phyloP scores from a whole-genome alignment of 2,888 invertebrate species.

The Ectemnius continuus region DNA sequence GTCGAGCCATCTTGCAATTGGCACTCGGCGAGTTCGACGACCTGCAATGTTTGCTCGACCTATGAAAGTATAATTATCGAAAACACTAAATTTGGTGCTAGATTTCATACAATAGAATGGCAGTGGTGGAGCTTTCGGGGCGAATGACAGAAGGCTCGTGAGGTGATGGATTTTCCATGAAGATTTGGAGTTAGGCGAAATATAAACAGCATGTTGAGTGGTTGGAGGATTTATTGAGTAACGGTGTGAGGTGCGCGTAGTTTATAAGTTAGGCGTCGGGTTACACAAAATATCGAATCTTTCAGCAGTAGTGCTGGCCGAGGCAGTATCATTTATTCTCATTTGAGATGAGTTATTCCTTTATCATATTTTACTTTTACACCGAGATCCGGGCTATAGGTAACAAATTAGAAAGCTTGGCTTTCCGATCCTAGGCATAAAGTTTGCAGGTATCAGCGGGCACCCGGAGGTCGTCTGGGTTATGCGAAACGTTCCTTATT shows the following conservation, averaged over 20 bases:
- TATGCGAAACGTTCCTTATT: neutral
- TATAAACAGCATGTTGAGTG: too few species aligned
- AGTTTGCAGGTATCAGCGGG: neutral
- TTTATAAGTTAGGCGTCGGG: too few species aligned
- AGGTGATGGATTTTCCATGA: too few species aligned
- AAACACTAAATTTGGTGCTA: too few species aligned
- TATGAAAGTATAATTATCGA: too few species aligned
- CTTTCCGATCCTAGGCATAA: slow-evolving; percentile 8
- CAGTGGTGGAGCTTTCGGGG: too few species aligned
- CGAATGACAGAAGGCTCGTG: too few species aligned
- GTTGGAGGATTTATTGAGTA: too few species aligned
- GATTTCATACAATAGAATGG: too few species aligned
- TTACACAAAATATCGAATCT: neutral
- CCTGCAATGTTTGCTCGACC: neutral
- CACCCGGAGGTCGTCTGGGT: neutral
- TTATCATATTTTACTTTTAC: neutral
- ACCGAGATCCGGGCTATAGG: neutral
- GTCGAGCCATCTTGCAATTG: slow-evolving; percentile 31
- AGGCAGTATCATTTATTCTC: neutral
- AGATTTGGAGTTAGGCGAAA: too few species aligned
- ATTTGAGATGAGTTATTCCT: slow-evolving; percentile 3
- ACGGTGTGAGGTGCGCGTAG: too few species aligned
- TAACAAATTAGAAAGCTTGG: neutral
- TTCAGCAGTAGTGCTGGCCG: neutral
- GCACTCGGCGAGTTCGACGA: neutral